Evolutionary conservation across 2,797 vertebrate species (phyloP).

Genomic region (Australoheros facetus): DNA sequence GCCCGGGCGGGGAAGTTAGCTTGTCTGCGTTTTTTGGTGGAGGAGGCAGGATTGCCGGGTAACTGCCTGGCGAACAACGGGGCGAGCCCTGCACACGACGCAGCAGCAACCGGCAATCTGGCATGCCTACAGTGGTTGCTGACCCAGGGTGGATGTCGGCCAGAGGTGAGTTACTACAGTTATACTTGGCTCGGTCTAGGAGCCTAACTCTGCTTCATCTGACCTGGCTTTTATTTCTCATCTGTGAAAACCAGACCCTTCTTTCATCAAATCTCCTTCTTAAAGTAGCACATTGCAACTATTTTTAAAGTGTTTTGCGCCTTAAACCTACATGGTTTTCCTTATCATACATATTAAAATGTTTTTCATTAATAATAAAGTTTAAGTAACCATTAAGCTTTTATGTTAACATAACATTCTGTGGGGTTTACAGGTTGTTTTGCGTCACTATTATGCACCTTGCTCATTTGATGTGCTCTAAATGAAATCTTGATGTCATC

Average conservation of each 20-base stretch:
- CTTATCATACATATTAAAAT: background rate
- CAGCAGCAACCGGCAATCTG: slow-evolving; percentile 94
- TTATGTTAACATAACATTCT: background rate
- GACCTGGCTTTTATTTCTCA: slow-evolving; percentile 10
- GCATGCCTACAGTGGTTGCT: slow-evolving; percentile 94
- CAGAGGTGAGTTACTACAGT: slow-evolving; percentile 82
- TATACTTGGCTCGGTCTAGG: background rate
- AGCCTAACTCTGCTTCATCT: slow-evolving; percentile 13
- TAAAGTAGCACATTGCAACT: background rate
- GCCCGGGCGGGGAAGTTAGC: slow-evolving; percentile 89
- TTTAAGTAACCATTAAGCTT: background rate
- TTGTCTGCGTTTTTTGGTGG: slow-evolving; percentile 90
- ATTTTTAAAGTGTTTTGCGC: background rate
- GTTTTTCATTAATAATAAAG: background rate
- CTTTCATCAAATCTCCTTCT: background rate
- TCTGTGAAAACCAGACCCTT: background rate
- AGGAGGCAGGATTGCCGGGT: slow-evolving; percentile 84
- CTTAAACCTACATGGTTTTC: background rate
- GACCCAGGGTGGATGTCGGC: slow-evolving; percentile 86
- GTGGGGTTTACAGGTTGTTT: background rate
- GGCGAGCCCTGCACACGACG: slow-evolving; percentile 93
- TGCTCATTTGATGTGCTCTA: background rate
- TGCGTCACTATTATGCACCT: background rate
- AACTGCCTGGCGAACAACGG: slow-evolving; percentile 87
- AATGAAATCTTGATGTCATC: background rate